phyloP scores from a whole-genome alignment of 2,888 invertebrate species.

The Globia sparganii region DNA sequence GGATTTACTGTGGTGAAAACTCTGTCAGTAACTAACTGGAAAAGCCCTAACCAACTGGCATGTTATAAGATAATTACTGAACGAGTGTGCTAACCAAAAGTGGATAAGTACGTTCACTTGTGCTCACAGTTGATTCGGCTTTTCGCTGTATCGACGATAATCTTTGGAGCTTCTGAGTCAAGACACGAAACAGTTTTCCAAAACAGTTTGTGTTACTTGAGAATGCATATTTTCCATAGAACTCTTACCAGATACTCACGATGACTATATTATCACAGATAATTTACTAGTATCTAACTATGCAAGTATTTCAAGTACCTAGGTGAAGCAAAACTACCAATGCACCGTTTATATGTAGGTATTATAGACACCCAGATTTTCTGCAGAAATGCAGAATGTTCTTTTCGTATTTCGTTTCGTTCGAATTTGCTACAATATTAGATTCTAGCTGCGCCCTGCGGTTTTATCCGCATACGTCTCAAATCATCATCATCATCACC shows the following conservation, averaged over 20 bases:
- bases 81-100: background rate
- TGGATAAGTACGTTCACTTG: background rate
- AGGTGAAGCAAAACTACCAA: background rate
- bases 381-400: background rate
- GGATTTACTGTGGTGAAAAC: too few relatives aligned
- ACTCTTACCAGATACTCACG: conserved; percentile 4
- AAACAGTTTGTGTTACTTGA: background rate
- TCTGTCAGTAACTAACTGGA: background rate
- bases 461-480: too few relatives aligned
- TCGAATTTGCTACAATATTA: background rate
- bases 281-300: background rate
- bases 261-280: conserved; percentile 13
- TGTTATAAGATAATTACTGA: background rate
- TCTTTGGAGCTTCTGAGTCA: conserved; percentile 3
- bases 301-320: conserved; percentile 2
- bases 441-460: too few relatives aligned
- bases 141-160: background rate
- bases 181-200: conserved; percentile 9
- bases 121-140: conserved; percentile 26
- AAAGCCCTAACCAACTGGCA: background rate
- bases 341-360: background rate
- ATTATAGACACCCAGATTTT: background rate
- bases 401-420: background rate
- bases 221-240: background rate
- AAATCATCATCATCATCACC: too few relatives aligned